phyloP scores from a whole-genome alignment of 2,113 vertebrate species.

The Isurus oxyrinchus region DNA sequence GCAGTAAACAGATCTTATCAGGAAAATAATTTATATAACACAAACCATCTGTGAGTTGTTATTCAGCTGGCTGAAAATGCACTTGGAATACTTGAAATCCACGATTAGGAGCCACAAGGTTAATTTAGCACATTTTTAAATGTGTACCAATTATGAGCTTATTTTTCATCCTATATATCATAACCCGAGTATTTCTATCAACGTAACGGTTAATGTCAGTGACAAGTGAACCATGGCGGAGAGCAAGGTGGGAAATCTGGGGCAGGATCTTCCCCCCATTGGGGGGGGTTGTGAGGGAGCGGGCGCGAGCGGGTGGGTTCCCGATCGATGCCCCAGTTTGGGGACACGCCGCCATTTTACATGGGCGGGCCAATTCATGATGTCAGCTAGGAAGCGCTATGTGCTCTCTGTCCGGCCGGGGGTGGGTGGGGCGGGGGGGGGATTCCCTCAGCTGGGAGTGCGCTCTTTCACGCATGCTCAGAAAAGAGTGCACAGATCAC shows the following conservation, averaged over 20 bases:
- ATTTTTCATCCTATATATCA: background rate
- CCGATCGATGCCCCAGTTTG: too few species aligned
- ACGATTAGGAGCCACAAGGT: background rate
- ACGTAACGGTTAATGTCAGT: background rate
- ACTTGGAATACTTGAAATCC: background rate
- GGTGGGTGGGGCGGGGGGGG: too few species aligned
- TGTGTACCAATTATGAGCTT: background rate
- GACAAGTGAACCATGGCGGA: background rate
- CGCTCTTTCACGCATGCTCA: too few species aligned
- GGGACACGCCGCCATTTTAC: too few species aligned
- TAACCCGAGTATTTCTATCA: background rate
- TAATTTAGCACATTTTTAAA: background rate
- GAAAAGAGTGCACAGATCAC: too few species aligned
- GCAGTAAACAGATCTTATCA: background rate
- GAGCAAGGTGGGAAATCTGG: background rate
- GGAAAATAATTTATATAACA: background rate
- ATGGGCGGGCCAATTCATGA: too few species aligned
- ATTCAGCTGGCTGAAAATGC: background rate
- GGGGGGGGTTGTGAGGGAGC: too few species aligned
- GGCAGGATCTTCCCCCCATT: too few species aligned
- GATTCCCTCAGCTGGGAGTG: too few species aligned
- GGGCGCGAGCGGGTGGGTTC: too few species aligned
- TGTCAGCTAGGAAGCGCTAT: too few species aligned
- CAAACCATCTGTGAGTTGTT: background rate
- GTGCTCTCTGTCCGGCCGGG: too few species aligned